Base-by-base conservation (phyloP, 2,888 invertebrate genomes). In the Tribolium freemani region DNA sequence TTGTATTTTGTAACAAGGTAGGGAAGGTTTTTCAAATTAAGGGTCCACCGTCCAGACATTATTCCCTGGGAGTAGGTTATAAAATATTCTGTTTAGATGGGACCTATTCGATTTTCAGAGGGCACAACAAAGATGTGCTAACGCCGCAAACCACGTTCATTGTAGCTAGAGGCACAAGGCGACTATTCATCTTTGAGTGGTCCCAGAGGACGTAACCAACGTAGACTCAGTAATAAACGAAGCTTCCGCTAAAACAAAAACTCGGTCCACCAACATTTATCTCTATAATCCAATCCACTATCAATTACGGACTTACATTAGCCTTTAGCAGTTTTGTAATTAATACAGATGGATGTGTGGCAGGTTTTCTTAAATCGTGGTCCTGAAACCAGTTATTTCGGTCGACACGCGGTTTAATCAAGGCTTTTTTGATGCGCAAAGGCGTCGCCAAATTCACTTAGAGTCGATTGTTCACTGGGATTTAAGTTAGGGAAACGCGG, bases 111-210 rank as follows among this genome's bases (percentile, higher is more conserved):
- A 68, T 68, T 57, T 54, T 46, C 53, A 16, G 53, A 21, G 21
- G 11, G 31, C 38, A 30, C 58, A 68, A 68, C 68, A 58, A 68
- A 68, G 58, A 68, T 50, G 68, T 68, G 68, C 51, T 69, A 61
- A 53, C 56, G 66, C 45, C 69, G 44, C 69, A 69, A 61, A 53
- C 60, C 44, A 68, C 64, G 53, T 53, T 44, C 64, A 46, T 53
- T 64, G 5, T 30, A 31, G 21, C 64, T 31, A 54, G n/a, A 26
- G 46, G 69, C 60, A 69, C 68, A 68, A 54, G 50, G 68, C 58
- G 68, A 68, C 68, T 51, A 69, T 69, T 69, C 69, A 69, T 69
- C 69, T 69, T 69, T 69, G 69, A 69, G 69, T 60, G 60, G 60
- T 69, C 69, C 69, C 69, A 1, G 21, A 69, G 53, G 69, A 53